A percentile compares a stretch with the other conserved stretches of the same genome.
Evolutionary conservation across 2,888 invertebrate genomes (phyloP).

Genomic region (Danaus chrysippus): DNA sequence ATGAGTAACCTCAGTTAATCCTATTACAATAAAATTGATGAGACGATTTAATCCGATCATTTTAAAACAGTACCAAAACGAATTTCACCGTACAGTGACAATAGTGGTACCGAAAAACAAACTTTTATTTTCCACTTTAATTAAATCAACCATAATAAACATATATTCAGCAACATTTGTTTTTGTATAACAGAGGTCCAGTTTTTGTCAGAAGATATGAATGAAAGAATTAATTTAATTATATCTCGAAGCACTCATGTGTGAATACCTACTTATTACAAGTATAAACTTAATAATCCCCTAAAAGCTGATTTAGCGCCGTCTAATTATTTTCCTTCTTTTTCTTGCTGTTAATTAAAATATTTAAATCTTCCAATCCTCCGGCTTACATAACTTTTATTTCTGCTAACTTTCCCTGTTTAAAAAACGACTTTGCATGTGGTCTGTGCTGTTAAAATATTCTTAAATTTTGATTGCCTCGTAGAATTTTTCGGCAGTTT

Average conservation of each 20-base stretch:
- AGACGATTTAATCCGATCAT: constrained; percentile 70
- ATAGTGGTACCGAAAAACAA: too few species aligned
- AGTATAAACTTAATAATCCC: constrained; percentile 45
- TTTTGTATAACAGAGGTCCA: constrained; percentile 11
- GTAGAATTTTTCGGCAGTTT: constrained; percentile 57
- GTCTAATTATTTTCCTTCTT: constrained; percentile 47
- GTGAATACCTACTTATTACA: constrained; percentile 39
- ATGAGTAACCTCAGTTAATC: constrained; percentile 65
- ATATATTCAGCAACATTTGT: background rate
- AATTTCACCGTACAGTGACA: constrained; percentile 14
- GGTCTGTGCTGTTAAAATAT: constrained; percentile 62
- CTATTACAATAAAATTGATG: constrained; percentile 67
- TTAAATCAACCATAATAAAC: too few species aligned
- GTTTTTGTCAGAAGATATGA: constrained; percentile 1
- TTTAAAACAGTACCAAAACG: constrained; percentile 53
- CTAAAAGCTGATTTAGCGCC: constrained; percentile 47
- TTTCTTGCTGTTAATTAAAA: constrained; percentile 57
- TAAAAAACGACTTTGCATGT: constrained; percentile 59
- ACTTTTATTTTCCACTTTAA: too few species aligned
- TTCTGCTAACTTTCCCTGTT: constrained; percentile 50
- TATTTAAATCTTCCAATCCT: constrained; percentile 52
- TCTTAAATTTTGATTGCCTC: constrained; percentile 70
- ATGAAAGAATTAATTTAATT: constrained; percentile 25
- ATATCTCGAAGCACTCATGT: constrained; percentile 53
- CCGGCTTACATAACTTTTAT: constrained; percentile 51